A percentile compares a stretch with the other conserved stretches of the same genome.
Conservation (phyloP, 2,797 vertebrate species). For the Acanthurus tractus region DNA sequence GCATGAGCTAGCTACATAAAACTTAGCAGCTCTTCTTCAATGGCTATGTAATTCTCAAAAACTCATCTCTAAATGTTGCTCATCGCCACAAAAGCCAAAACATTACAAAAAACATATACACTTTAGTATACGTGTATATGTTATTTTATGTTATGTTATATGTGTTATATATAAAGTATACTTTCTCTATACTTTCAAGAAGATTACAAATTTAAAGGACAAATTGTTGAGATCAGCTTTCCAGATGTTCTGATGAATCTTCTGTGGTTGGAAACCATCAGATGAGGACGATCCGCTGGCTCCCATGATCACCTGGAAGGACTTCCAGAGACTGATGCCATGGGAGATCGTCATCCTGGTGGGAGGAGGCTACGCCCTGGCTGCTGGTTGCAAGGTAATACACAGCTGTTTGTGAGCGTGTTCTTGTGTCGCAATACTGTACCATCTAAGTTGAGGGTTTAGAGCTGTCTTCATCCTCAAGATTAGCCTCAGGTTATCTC, state of each 20-base stretch:
- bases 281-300: constrained; percentile 81
- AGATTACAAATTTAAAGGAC: too few relatives aligned
- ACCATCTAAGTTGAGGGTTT: not conserved
- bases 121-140: too few relatives aligned
- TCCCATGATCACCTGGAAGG: constrained; percentile 98
- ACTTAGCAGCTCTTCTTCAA: too few relatives aligned
- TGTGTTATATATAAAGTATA: too few relatives aligned
- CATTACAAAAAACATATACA: not conserved
- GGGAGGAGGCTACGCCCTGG: constrained; percentile 96
- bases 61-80: not conserved
- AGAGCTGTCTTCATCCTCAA: not conserved
- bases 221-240: not conserved
- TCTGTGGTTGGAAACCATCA: constrained; percentile 43
- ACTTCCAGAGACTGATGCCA: constrained; percentile 98
- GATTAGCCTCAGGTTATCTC: not conserved
- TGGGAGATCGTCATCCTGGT: constrained; percentile 99
- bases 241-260: not conserved
- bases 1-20: too few relatives aligned
- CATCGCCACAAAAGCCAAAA: not conserved
- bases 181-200: too few relatives aligned
- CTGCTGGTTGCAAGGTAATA: constrained; percentile 96
- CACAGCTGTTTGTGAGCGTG: not conserved
- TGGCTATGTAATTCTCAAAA: too few relatives aligned
- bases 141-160: too few relatives aligned
- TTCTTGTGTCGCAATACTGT: not conserved